Percentiles rank a stretch among this genome's conserved stretches.
These are phyloP conservation scores for Papilio gigon DNA, from an alignment of 2,888 invertebrate species.

Conservation along the genomic window DNA sequence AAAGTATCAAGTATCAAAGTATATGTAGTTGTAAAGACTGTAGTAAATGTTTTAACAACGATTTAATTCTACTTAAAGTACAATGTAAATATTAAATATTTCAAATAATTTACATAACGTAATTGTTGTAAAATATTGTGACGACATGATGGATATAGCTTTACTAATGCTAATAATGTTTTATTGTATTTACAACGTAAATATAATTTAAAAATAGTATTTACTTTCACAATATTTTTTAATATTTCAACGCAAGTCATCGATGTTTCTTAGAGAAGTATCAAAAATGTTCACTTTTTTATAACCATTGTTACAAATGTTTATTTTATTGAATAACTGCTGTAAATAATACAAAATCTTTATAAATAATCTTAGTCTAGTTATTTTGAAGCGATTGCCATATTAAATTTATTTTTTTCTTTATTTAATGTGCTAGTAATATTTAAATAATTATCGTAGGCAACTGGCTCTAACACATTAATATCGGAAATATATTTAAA, in stretches of 20 bases:
- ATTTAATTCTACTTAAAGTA: constrained; percentile 8
- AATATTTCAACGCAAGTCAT: background rate
- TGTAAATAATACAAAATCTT: constrained; percentile 56
- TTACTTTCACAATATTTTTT: background rate
- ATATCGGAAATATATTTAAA: constrained; percentile 29
- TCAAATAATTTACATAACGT: background rate
- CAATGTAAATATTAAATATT: constrained; percentile 19
- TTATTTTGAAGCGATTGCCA: constrained; percentile 73
- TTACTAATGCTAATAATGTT: constrained; percentile 43
- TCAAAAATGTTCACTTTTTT: constrained; percentile 2
- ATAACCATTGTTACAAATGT: background rate
- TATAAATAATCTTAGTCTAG: constrained; percentile 44
- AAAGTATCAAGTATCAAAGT: background rate
- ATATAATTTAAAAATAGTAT: constrained; percentile 15
- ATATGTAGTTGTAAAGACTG: background rate
- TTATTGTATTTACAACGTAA: constrained; percentile 22
- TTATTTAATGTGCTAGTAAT: constrained; percentile 45
- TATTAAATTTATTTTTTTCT: constrained; percentile 67
- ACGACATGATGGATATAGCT: constrained; percentile 37
- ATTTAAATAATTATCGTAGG: background rate
- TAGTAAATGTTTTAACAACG: background rate
- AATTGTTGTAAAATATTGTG: constrained; percentile 22
- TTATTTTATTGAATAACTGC: constrained; percentile 57
- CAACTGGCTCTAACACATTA: constrained; percentile 11
- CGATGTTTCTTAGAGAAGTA: background rate